Conservation (phyloP, 2,113 vertebrate species). For the Dicrurus megarhynchus region DNA sequence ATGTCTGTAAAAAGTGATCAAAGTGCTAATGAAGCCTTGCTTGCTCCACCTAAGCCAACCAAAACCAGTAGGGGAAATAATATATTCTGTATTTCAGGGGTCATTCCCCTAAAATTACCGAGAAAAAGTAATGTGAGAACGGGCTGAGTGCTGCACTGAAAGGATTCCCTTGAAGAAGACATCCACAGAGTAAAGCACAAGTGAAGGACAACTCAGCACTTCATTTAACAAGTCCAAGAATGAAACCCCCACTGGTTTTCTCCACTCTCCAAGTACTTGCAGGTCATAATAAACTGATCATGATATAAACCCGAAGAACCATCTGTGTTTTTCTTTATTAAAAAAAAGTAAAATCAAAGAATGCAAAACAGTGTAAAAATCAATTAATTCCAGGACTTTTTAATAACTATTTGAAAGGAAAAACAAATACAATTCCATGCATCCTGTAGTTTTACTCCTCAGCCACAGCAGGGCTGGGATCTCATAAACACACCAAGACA, state of each 20-base stretch:
- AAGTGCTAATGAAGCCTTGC: not conserved
- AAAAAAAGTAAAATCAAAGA: not conserved
- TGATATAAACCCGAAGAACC: not conserved
- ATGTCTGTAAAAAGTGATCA: not conserved
- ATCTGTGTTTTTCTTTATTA: not conserved
- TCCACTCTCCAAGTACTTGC: not conserved
- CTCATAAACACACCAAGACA: not conserved
- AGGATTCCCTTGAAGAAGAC: not conserved
- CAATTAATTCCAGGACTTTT: not conserved
- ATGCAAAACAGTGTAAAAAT: not conserved
- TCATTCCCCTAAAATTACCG: not conserved
- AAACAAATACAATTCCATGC: not conserved
- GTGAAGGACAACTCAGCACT: not conserved
- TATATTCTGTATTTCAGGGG: not conserved
- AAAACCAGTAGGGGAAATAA: not conserved
- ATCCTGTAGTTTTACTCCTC: not conserved
- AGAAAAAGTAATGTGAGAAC: not conserved
- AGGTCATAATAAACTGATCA: not conserved
- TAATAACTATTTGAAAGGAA: not conserved
- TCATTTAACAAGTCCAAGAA: not conserved
- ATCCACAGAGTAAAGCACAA: not conserved
- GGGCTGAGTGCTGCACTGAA: not conserved
- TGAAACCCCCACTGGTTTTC: not conserved
- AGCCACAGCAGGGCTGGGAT: not conserved
- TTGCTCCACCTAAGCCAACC: not conserved